Conservation (phyloP, 2,888 invertebrate genomes). For the Stenodema calcarata region DNA sequence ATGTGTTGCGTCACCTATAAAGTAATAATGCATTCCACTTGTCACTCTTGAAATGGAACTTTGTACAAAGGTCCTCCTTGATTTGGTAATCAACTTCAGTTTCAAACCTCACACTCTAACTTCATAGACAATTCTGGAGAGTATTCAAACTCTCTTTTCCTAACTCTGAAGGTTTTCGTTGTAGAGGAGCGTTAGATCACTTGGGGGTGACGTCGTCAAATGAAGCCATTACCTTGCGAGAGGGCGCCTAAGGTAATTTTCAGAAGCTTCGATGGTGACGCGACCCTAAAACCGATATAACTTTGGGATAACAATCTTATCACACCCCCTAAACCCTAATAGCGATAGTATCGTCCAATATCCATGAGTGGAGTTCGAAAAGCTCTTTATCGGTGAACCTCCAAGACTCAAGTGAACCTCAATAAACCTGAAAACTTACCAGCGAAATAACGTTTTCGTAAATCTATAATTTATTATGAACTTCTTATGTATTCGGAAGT, state of each 20-base stretch:
- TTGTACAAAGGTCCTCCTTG: too few relatives aligned
- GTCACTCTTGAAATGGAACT: too few relatives aligned
- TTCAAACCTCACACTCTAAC: background rate
- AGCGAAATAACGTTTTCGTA: too few relatives aligned
- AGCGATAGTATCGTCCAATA: constrained; percentile 44
- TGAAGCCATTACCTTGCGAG: constrained; percentile 39
- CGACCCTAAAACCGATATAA: constrained; percentile 46
- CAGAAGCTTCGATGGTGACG: constrained; percentile 39
- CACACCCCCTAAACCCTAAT: constrained; percentile 45
- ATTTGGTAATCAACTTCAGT: too few relatives aligned
- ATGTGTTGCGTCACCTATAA: too few relatives aligned
- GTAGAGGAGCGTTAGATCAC: background rate
- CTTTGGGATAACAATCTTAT: constrained; percentile 43
- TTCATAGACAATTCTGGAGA: background rate
- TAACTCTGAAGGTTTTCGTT: background rate
- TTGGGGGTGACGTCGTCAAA: constrained; percentile 9
- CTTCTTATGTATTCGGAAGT: too few relatives aligned
- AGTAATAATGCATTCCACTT: too few relatives aligned
- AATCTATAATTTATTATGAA: too few relatives aligned
- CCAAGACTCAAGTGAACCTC: background rate
- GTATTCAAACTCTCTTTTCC: background rate
- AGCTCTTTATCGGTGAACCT: background rate
- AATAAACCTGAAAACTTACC: background rate
- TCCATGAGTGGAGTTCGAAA: background rate
- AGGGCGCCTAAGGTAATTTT: constrained; percentile 36